These are phyloP conservation scores for Megalurothrips usitatus DNA, from an alignment of 2,888 invertebrate genomes.

Conservation along the genomic window DNA sequence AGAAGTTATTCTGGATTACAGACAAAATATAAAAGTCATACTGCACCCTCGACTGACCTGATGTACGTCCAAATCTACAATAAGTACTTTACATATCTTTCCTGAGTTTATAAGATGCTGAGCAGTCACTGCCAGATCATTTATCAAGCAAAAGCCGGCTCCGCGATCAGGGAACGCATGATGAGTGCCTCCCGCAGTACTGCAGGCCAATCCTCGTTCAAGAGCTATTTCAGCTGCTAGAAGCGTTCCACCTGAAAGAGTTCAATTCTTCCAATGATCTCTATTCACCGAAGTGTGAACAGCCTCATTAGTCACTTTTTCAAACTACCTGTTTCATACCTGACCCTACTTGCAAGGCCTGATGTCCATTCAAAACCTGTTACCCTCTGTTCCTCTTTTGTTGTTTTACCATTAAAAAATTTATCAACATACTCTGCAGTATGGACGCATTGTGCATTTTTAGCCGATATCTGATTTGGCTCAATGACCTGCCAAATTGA, in stretches of 20 bases:
- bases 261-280: not conserved
- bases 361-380: conserved; percentile 42
- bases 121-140: conserved; percentile 43
- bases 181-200: conserved; percentile 44
- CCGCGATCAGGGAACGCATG: conserved; percentile 43
- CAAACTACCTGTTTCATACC: conserved; percentile 41
- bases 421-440: conserved; percentile 39
- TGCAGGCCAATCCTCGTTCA: conserved; percentile 42
- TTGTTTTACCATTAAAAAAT: conserved; percentile 41
- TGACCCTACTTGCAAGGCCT: conserved; percentile 41
- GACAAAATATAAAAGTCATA: not conserved
- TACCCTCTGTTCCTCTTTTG: conserved; percentile 40
- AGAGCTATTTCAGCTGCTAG: conserved; percentile 40
- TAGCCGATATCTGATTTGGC: conserved; percentile 34
- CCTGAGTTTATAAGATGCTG: conserved; percentile 36
- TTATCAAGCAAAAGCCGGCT: conserved; percentile 43
- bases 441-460: conserved; percentile 35
- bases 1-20: not conserved
- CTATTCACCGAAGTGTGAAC: not conserved
- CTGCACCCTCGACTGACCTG: conserved; percentile 39
- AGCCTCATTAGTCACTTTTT: not conserved
- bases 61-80: conserved; percentile 44
- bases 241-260: conserved; percentile 41
- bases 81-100: conserved; percentile 40
- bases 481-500: conserved; percentile 33